phyloP scores from a whole-genome alignment of 2,797 vertebrate genomes.

The Sparus aurata region DNA sequence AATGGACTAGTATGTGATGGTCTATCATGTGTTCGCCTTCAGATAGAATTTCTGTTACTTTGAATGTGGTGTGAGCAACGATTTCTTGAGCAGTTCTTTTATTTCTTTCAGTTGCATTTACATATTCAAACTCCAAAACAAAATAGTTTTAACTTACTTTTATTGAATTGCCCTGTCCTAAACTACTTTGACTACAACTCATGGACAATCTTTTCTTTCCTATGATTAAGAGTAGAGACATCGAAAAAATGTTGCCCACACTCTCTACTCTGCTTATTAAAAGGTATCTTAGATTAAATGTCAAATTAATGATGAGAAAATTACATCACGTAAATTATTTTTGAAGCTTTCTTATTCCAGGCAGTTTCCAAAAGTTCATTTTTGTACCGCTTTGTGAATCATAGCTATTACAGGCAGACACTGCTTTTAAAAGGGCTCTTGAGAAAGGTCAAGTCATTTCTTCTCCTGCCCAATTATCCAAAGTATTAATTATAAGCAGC shows the following conservation, averaged over 20 bases:
- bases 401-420: constrained; percentile 27
- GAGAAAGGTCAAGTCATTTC: constrained; percentile 49
- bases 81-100: neutral
- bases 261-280: neutral
- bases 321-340: constrained; percentile 3
- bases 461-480: constrained; percentile 41
- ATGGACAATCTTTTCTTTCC: neutral
- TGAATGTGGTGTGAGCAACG: neutral
- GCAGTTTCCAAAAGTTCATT: constrained; percentile 2
- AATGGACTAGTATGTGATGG: constrained; percentile 1
- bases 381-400: constrained; percentile 37
- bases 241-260: constrained; percentile 6
- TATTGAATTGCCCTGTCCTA: neutral
- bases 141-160: neutral
- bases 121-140: neutral
- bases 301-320: constrained; percentile 20
- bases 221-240: neutral
- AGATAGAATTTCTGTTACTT: neutral
- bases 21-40: neutral
- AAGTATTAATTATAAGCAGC: constrained; percentile 53
- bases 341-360: constrained; percentile 19
- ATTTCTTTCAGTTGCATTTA: constrained; percentile 7
- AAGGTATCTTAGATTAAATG: constrained; percentile 10
- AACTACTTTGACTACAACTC: constrained; percentile 12
- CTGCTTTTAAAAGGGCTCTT: constrained; percentile 40